A percentile compares a stretch with the other conserved stretches of the same genome.
Evolutionary conservation across 2,113 vertebrate genomes (phyloP).

Genomic region (Mustela lutreola): DNA sequence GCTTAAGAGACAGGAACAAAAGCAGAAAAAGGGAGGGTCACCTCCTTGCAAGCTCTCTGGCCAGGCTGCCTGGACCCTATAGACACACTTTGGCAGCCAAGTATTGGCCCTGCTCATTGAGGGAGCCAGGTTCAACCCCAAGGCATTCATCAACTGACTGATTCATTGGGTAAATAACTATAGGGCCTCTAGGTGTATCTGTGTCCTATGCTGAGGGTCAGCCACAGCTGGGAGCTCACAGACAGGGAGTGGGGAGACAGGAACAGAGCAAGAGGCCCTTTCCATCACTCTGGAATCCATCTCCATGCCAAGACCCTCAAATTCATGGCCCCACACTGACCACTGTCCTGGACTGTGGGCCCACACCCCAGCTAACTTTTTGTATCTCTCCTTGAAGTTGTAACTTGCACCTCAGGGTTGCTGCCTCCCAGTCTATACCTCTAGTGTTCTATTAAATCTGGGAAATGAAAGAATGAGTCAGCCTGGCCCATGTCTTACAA

Average conservation of each 20-base stretch:
- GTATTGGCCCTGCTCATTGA: not conserved
- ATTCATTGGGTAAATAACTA: not conserved
- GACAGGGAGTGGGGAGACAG: not conserved
- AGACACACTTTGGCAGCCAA: not conserved
- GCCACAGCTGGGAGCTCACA: not conserved
- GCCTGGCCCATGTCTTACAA: not conserved
- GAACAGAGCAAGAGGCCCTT: not conserved
- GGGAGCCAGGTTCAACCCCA: not conserved
- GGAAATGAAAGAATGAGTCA: not conserved
- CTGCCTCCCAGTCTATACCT: too few species aligned
- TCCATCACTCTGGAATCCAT: not conserved
- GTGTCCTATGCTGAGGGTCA: not conserved
- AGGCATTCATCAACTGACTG: not conserved
- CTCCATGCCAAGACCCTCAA: not conserved
- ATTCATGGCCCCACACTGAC: not conserved
- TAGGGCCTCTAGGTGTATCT: not conserved
- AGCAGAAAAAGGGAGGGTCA: not conserved
- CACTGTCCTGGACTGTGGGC: not conserved
- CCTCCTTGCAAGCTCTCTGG: not conserved
- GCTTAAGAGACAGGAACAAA: constrained; percentile 7
- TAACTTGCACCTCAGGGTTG: not conserved
- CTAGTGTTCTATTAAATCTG: not conserved
- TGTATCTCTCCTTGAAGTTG: not conserved
- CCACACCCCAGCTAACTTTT: not conserved
- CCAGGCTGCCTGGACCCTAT: not conserved